Base-by-base conservation (phyloP, 2,888 invertebrate genomes). In the Scelioninae gen. 2 region DNA sequence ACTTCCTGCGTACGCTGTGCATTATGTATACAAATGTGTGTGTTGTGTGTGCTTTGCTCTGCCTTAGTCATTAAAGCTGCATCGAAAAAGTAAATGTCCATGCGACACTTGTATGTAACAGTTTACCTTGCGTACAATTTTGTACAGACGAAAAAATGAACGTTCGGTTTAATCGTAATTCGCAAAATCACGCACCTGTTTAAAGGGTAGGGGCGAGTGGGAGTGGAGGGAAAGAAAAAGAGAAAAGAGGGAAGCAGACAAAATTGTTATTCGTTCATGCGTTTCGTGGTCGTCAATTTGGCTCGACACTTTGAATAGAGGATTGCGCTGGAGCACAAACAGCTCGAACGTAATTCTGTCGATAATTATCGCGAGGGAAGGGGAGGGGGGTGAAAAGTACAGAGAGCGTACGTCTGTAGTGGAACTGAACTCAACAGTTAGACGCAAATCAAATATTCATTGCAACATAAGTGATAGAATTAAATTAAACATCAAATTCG, bases 11-110 rank as follows among this genome's bases (percentile, higher is more conserved):
- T 25, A 25, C 25, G 25, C n/a, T 25, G 25, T 25, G 25, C 25
- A 6, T 61, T 76, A 69, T 48, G 67, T 76, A 74, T 74, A 71
- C 57, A 7, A 9, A 18, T 52, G 61, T 76, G 77, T 78, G 79
- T 74, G 45, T 11, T 22, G 37, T 22, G 58, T 35, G 46, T 31
- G 48, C 33, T n/a, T 37, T 65, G 16, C 35, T 50, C 33, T 48
- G 39, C 50, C 28, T 43, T 50, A 63, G 52, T 68, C 73, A 73
- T 64, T 68, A 79, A 77, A 76, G 75, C 76, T 69, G 74, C 76
- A 76, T 73, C 69, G 70, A 70, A 67, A 67, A 63, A 58, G 48
- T 63, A 70, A 64, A 58, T 71, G 60, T 53, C 58, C 48, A 55
- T 60, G 53, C 48, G 52, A 67, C 73, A 73, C 61, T 67, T 67